Base-by-base conservation (phyloP, 30 jellyfish, hydroid and myxozoan genomes). In the Rhopilema esculentum region DNA sequence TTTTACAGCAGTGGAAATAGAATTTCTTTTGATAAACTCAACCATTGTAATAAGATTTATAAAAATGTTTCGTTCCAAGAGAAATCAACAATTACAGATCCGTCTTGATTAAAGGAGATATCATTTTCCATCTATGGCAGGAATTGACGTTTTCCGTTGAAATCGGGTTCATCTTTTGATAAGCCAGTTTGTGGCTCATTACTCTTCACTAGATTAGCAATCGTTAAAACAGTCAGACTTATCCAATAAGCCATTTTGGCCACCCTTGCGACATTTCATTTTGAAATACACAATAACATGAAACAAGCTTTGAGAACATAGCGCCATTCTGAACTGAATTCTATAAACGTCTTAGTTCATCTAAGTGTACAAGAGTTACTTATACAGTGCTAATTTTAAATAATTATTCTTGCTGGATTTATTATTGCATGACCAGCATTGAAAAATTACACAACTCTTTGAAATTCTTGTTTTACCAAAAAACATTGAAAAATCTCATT, bases 181-280 rank as follows among this genome's bases (percentile, higher is more conserved):
- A 77, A 77, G 77, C 67, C 69, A 17, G 30, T 29, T 62, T 78
- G 77, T 65, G 76, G 88, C 49, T 32, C 70, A 78, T 52, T 63
- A 21, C 30, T 20, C 27, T 21, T 21, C 31, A 77, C 62, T 24
- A 32, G 87, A 77, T 77, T 77, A 49, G 1, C 23, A 57, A 16
- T 73, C 23, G 49, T 29, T 73, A 40, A 73, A 40, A 22, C 84
- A 40, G 21, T 73, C 22, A 33, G 22, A 8, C 23, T 18, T 33
- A 40, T 40, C 69, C 84, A 73, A 33, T 31, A 73, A 73, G 84
- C 84, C 84, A 20, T 49, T 40, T 73, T 33, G 84, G 32, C 84
- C 84, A 73, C 84, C 84, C 84, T 33, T 32, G 82, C 29, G 84
- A 73, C 71, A 48, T 29, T 22, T 23, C 57, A 40, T 40, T 12